phyloP scores from a whole-genome alignment of 2,797 vertebrate species.

The Sebastes hubbsi region DNA sequence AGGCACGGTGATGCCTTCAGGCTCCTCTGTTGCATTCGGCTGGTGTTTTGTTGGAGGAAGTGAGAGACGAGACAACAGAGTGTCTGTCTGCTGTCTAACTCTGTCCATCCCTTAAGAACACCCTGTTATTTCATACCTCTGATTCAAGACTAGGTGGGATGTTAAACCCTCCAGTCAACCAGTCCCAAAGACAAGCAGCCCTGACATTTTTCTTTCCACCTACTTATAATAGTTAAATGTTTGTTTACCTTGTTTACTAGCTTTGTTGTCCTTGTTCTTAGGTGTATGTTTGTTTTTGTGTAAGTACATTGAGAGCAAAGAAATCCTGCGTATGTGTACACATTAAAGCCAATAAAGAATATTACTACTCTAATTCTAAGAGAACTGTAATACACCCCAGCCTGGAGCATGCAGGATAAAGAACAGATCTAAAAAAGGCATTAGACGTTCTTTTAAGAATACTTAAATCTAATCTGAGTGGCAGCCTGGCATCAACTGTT shows the following conservation, averaged over 20 bases:
- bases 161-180: not conserved
- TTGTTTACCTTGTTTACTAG: too few relatives aligned
- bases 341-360: not conserved
- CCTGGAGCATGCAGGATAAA: not conserved
- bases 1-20: not conserved
- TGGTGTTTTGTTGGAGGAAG: slow-evolving; percentile 6
- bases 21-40: not conserved
- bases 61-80: not conserved
- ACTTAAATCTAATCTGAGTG: not conserved
- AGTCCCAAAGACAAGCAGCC: not conserved
- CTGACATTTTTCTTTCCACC: not conserved
- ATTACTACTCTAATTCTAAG: not conserved
- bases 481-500: not conserved
- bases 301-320: not conserved
- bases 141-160: not conserved
- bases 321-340: not conserved
- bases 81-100: slow-evolving; percentile 4
- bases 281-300: not conserved
- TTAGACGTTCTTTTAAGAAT: not conserved
- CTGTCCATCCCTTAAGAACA: not conserved
- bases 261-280: too few relatives aligned
- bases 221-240: too few relatives aligned
- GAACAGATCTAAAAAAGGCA: not conserved
- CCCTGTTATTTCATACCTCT: not conserved
- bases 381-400: not conserved